phyloP scores from a whole-genome alignment of 1,140 invertebrate species.

The Zaprionus ghesquierei region DNA sequence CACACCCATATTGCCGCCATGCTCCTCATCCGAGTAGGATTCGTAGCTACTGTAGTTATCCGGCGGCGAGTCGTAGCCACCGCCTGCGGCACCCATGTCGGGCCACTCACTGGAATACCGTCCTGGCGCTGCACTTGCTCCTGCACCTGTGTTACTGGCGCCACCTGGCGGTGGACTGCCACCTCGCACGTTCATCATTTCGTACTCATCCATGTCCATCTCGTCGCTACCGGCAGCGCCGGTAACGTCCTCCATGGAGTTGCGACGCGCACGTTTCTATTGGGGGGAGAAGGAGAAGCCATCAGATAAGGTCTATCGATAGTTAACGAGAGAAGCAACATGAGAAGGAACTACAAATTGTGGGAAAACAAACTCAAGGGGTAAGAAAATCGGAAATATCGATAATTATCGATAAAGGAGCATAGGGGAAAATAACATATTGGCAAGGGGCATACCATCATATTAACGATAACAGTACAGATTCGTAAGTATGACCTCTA shows the following conservation, averaged over 20 bases:
- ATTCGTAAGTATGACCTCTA: too few species aligned
- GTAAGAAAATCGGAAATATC: neutral
- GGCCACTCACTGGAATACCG: conserved; percentile 36
- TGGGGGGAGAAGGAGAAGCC: neutral
- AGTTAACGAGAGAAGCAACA: neutral
- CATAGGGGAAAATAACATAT: too few species aligned
- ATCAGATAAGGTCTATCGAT: neutral
- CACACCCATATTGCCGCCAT: conserved; percentile 67
- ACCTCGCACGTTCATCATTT: conserved; percentile 90
- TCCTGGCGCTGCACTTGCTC: neutral
- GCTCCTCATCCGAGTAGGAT: conserved; percentile 82
- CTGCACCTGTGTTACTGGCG: conserved; percentile 13
- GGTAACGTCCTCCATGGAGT: conserved; percentile 14
- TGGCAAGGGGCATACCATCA: too few species aligned
- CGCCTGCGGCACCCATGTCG: conserved; percentile 20
- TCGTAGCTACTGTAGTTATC: conserved; percentile 83
- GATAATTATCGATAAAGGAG: neutral
- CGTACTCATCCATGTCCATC: conserved; percentile 86
- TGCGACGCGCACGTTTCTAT: conserved; percentile 58
- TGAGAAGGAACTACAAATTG: neutral
- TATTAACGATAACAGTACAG: too few species aligned
- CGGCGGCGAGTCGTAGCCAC: conserved; percentile 80
- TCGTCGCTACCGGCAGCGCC: conserved; percentile 48
- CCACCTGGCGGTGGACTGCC: conserved; percentile 85
- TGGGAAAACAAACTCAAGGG: neutral